phyloP scores from a whole-genome alignment of 2,888 invertebrate genomes.

The Sarcophaga subvicina region DNA sequence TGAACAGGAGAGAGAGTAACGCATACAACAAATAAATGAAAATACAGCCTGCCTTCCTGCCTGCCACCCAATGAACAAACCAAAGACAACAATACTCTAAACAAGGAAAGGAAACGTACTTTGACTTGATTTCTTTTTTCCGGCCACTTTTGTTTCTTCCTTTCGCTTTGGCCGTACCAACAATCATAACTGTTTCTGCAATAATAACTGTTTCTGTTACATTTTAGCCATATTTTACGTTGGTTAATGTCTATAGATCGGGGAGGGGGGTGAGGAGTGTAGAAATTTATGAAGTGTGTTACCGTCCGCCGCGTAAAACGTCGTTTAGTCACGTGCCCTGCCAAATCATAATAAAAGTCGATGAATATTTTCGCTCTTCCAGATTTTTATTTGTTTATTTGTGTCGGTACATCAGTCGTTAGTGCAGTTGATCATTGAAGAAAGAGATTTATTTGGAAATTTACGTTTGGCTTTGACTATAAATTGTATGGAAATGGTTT shows the following conservation, averaged over 20 bases:
- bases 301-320: conserved; percentile 66
- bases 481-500: not conserved
- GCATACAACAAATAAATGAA: conserved; percentile 31
- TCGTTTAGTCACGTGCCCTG: conserved; percentile 70
- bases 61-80: conserved; percentile 59
- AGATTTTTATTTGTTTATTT: conserved; percentile 45
- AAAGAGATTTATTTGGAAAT: conserved; percentile 20
- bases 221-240: conserved; percentile 61
- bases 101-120: conserved; percentile 71
- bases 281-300: conserved; percentile 79
- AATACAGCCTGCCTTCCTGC: conserved; percentile 65
- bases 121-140: conserved; percentile 75
- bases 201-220: conserved; percentile 75
- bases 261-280: not conserved
- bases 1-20: conserved; percentile 24
- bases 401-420: conserved; percentile 11
- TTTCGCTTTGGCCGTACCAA: conserved; percentile 55
- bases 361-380: conserved; percentile 48
- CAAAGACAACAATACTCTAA: not conserved
- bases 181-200: conserved; percentile 76
- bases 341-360: conserved; percentile 57
- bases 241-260: not conserved
- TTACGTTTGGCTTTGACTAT: not conserved
- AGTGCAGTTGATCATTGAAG: conserved; percentile 23
- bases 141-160: conserved; percentile 72